These are phyloP conservation scores for Trileptium ribeirensis DNA, from an alignment of 2,888 invertebrate species.

Conservation along the genomic window DNA sequence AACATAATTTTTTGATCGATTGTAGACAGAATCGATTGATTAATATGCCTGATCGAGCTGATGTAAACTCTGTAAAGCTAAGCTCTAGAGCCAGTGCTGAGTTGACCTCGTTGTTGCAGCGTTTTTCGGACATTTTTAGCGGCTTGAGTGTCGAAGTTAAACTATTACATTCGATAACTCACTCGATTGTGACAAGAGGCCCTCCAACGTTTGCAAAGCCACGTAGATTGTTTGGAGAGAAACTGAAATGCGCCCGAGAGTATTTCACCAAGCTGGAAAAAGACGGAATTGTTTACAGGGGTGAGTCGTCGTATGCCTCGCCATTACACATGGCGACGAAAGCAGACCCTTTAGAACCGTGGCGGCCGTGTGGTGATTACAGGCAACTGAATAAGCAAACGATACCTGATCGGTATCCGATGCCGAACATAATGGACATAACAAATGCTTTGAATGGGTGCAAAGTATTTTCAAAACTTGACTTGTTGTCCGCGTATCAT, in stretches of 20 bases:
- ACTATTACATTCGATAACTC: neutral
- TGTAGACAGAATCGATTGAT: neutral
- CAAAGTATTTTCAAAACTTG: neutral
- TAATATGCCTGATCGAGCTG: neutral
- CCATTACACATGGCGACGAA: neutral
- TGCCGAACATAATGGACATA: neutral
- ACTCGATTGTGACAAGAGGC: neutral
- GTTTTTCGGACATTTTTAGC: neutral
- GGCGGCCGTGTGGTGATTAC: neutral
- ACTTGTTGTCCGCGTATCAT: neutral
- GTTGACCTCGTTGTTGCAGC: neutral
- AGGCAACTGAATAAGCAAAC: neutral
- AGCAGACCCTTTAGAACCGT: neutral
- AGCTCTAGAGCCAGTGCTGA: neutral
- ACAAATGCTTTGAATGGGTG: neutral
- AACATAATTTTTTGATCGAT: too few relatives aligned
- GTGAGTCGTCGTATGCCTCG: neutral
- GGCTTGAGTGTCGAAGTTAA: neutral
- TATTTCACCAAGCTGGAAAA: neutral
- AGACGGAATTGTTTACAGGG: neutral
- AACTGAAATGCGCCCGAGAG: neutral
- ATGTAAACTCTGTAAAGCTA: neutral
- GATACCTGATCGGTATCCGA: neutral
- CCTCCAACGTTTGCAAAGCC: neutral
- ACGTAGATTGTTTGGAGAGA: neutral